These are phyloP conservation scores for Xylota segnis DNA, from an alignment of 2,888 invertebrate genomes.

Conservation along the genomic window DNA sequence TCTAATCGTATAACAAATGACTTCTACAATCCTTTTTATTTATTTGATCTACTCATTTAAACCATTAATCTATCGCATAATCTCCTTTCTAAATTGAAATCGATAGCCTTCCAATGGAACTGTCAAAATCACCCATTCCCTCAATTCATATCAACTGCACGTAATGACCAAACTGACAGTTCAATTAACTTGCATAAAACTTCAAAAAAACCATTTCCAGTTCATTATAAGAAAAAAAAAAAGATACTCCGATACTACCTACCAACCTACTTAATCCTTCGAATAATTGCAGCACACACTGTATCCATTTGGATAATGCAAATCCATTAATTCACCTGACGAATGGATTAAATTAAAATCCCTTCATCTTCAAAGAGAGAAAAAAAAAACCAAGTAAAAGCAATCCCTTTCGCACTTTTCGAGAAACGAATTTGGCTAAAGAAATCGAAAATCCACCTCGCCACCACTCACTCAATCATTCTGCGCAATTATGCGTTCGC, in stretches of 20 bases:
- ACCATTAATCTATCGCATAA: constrained; percentile 7
- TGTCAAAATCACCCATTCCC: constrained; percentile 38
- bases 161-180: constrained; percentile 36
- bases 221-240: constrained; percentile 1
- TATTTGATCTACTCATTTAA: not conserved
- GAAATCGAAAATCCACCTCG: constrained; percentile 9
- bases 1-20: not conserved
- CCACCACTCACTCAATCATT: constrained; percentile 50
- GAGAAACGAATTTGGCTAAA: not conserved
- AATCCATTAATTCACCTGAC: constrained; percentile 56
- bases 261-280: constrained; percentile 28
- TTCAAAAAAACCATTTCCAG: not conserved
- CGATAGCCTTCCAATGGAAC: constrained; percentile 41
- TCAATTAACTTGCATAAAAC: constrained; percentile 39
- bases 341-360: constrained; percentile 32
- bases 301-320: constrained; percentile 28
- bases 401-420: constrained; percentile 32
- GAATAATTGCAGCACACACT: constrained; percentile 5
- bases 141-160: constrained; percentile 11
- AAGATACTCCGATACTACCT: not conserved
- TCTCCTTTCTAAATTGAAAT: constrained; percentile 38
- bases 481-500: constrained; percentile 71
- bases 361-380: constrained; percentile 15
- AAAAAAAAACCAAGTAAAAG: constrained; percentile 7
- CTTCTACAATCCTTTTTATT: not conserved